phyloP scores from a whole-genome alignment of 2,797 vertebrate genomes.

The Astyanax mexicanus region DNA sequence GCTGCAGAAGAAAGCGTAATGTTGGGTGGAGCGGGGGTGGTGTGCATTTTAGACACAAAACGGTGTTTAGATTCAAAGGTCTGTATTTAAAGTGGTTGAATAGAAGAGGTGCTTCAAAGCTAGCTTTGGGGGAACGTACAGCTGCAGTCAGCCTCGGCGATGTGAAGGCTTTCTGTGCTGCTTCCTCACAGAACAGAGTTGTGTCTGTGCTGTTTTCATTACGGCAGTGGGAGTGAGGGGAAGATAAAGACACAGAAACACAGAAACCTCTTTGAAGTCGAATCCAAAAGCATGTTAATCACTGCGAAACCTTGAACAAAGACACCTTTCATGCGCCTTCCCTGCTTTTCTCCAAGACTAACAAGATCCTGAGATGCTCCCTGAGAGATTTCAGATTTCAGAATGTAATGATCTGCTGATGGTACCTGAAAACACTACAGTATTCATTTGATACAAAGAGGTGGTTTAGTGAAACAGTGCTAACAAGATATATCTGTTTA shows the following conservation, averaged over 20 bases:
- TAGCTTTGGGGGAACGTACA: slow-evolving; percentile 30
- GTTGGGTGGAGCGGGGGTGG: too few species aligned
- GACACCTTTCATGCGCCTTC: slow-evolving; percentile 31
- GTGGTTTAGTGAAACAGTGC: neutral
- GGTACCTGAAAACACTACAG: neutral
- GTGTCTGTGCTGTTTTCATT: slow-evolving; percentile 25
- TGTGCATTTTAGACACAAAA: neutral
- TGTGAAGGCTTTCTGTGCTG: neutral
- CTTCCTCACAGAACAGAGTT: slow-evolving; percentile 15
- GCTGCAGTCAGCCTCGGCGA: neutral
- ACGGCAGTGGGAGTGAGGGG: slow-evolving; percentile 32
- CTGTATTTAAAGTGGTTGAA: slow-evolving; percentile 22
- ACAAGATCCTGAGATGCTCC: slow-evolving; percentile 20
- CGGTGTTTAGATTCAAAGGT: slow-evolving; percentile 10
- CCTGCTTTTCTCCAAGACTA: neutral
- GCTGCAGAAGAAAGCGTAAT: neutral
- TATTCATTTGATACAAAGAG: too few species aligned
- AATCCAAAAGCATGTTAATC: slow-evolving; percentile 51
- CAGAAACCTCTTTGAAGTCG: slow-evolving; percentile 49
- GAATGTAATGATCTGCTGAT: too few species aligned
- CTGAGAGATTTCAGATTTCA: neutral
- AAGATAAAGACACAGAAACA: slow-evolving; percentile 38
- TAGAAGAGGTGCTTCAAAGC: slow-evolving; percentile 13
- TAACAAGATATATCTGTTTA: too few species aligned
- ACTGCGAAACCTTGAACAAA: slow-evolving; percentile 37